Base-by-base conservation (phyloP, 2,113 vertebrate genomes). In the Rhabdornis inornatus region DNA sequence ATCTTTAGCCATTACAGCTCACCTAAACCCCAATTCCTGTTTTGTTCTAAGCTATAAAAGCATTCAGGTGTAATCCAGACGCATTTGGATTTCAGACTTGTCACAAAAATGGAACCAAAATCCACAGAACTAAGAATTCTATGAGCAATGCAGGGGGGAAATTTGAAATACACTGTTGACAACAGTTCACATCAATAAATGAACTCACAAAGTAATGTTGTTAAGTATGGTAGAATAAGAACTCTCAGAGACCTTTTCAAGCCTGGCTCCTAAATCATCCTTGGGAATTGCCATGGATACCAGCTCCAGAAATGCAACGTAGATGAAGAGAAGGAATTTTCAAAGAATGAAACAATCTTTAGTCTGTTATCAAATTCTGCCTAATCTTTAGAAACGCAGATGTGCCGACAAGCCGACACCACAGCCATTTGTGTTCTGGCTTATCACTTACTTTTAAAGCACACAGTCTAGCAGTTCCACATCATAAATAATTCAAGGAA, bases 321-420 rank as follows among this genome's bases (percentile, higher is more conserved):
- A 50, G 56, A 90, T 27, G 25, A 96, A 92, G 59, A 72, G 63
- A 83, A 90, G 42, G 33, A 77, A 89, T 45, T 76, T 55, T 91
- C 87, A 92, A 77, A 81, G 72, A 86, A 72, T 44, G 47, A 83
- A 89, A 71, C 6, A 10, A 66, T 70, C 71, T 74, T 86, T 19
- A 87, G 45, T 33, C 68, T 75, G 53, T 70, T 94, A 87, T 84
- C 69, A 84, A 83, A 77, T 92, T 90, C 83, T 63, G 69, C 64
- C 80, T 91, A 69, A 89, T 94, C 86, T 81, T 90, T 78, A 74
- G 60, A 86, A 93, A 89, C 53, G 90, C 94, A 93, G 96, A 89
- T 78, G 68, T 86, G 83, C 42, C 15, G 35, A 87, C 35, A 89
- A 78, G 79, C 64, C 4, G 2, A 86, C n/a, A 90, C 45, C 53